Conservation (phyloP, 2,888 invertebrate species). For the Andrena camellia region DNA sequence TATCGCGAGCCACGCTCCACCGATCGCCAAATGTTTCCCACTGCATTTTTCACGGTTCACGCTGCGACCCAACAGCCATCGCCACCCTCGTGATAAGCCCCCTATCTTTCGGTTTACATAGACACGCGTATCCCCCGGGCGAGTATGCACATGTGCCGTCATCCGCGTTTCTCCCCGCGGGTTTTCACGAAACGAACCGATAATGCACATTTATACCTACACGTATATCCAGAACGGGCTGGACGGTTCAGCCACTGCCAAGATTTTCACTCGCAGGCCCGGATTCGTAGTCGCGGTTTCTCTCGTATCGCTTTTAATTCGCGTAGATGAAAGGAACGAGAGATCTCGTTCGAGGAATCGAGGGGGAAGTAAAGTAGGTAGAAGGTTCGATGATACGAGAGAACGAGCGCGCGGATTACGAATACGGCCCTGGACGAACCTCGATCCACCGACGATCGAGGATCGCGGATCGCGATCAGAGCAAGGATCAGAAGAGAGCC, state of each 20-base stretch:
- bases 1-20: background rate
- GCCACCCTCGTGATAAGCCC: constrained; percentile 64
- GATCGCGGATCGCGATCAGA: constrained; percentile 66
- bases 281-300: constrained; percentile 60
- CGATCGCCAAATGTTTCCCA: background rate
- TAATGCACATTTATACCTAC: constrained; percentile 74
- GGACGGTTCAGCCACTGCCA: constrained; percentile 83
- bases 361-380: background rate
- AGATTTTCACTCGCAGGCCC: constrained; percentile 57
- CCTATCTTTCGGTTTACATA: constrained; percentile 37
- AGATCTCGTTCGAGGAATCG: background rate
- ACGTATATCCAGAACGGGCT: constrained; percentile 85
- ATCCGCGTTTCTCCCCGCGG: constrained; percentile 65
- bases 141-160: constrained; percentile 9
- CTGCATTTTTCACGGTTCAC: background rate
- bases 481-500: constrained; percentile 76
- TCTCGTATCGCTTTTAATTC: constrained; percentile 6
- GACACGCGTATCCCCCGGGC: constrained; percentile 45
- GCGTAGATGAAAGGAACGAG: background rate
- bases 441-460: constrained; percentile 44
- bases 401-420: constrained; percentile 35
- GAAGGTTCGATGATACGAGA: background rate
- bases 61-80: background rate
- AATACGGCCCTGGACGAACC: constrained; percentile 54
- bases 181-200: constrained; percentile 58